These are phyloP conservation scores for Dioctria linearis DNA, from an alignment of 2,888 invertebrate species.

Conservation along the genomic window DNA sequence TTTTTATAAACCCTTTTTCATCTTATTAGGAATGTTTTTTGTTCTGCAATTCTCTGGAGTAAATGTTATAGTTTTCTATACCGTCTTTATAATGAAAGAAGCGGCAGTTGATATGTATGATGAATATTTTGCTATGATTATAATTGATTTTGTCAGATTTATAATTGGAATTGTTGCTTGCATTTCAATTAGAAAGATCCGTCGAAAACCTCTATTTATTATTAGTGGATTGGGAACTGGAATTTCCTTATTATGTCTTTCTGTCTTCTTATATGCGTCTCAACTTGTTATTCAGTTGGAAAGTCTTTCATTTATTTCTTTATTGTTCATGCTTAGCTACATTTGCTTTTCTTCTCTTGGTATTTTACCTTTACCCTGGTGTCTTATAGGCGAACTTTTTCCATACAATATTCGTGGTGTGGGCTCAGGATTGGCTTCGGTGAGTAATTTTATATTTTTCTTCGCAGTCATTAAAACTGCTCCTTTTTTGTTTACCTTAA, in stretches of 20 bases:
- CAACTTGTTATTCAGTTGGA: conserved; percentile 68
- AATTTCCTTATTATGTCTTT: conserved; percentile 73
- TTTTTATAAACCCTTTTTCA: conserved; percentile 75
- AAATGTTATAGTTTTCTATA: conserved; percentile 78
- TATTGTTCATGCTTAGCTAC: conserved; percentile 74
- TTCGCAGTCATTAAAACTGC: conserved; percentile 77
- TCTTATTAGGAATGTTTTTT: conserved; percentile 76
- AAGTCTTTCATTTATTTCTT: conserved; percentile 72
- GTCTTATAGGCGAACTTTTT: conserved; percentile 79
- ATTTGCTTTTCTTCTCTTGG: conserved; percentile 76
- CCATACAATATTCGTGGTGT: conserved; percentile 73
- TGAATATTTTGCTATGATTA: conserved; percentile 75
- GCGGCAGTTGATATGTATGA: conserved; percentile 74
- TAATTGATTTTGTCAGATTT: conserved; percentile 75
- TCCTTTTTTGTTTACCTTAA: conserved; percentile 73
- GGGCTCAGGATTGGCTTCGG: conserved; percentile 76
- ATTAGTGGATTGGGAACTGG: conserved; percentile 75
- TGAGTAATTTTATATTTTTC: conserved; percentile 74
- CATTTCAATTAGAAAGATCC: conserved; percentile 73
- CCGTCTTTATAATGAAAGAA: conserved; percentile 75
- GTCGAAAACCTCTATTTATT: conserved; percentile 74
- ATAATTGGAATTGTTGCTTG: conserved; percentile 75
- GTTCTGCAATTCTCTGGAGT: conserved; percentile 78
- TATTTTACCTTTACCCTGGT: conserved; percentile 78
- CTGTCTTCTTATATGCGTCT: conserved; percentile 71